These are phyloP conservation scores for Nezara viridula DNA, from an alignment of 2,888 invertebrate species.

Conservation along the genomic window DNA sequence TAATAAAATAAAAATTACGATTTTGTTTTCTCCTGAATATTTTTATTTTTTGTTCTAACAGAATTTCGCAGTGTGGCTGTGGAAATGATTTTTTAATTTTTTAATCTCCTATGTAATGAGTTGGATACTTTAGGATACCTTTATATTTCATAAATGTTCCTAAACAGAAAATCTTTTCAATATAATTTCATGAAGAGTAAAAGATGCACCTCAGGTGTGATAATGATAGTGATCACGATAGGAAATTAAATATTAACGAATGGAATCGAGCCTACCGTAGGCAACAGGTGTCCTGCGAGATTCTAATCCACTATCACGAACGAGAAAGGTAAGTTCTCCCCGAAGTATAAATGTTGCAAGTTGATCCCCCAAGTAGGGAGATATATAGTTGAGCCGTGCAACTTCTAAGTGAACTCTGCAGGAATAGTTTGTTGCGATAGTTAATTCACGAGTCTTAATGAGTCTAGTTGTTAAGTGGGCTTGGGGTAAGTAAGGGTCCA, in stretches of 20 bases:
- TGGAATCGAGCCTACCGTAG: neutral
- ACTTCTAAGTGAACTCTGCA: neutral
- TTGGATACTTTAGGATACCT: too few relatives aligned
- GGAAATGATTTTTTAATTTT: too few relatives aligned
- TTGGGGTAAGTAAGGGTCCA: neutral
- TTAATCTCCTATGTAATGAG: too few relatives aligned
- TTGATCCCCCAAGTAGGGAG: neutral
- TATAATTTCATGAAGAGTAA: too few relatives aligned
- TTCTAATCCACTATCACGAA: neutral
- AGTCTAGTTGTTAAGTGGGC: neutral
- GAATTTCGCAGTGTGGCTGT: too few relatives aligned
- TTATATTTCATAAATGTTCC: too few relatives aligned
- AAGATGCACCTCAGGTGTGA: neutral
- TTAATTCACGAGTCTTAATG: neutral
- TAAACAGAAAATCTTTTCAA: too few relatives aligned
- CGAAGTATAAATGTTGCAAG: slow-evolving; percentile 11
- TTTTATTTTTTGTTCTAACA: too few relatives aligned
- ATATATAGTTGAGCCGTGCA: neutral
- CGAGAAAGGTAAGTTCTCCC: neutral
- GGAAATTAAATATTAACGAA: neutral
- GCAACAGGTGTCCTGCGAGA: neutral
- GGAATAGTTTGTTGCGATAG: neutral
- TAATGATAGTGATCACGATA: neutral
- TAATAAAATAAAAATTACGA: too few relatives aligned
- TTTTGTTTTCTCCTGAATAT: too few relatives aligned